Evolutionary conservation across 2,888 invertebrate species (phyloP), one percentile per base, ranked within the genome.

Genomic region (Cyclophora punctaria): DNA sequence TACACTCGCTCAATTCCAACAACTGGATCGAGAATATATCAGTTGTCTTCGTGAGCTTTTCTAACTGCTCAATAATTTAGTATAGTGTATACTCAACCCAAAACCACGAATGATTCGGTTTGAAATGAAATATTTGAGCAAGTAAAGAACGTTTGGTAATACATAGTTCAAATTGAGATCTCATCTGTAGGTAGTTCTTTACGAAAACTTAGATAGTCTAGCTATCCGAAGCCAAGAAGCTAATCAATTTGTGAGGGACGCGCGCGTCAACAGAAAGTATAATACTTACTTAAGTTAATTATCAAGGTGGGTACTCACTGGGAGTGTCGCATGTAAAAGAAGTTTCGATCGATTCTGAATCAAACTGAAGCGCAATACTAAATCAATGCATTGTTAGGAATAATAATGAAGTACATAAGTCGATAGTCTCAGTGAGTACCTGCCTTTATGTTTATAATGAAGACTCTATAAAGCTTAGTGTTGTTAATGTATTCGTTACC

Each of bases 91-190:
- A 20, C 20, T 20, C 20, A 20, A 20, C 20, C 20, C 20, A 20
- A 20, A 20, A 20, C 20, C 20, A 20, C 20, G 20, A 20, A 20
- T 20, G 20, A 20, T 20, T 20, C 20, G 20, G 20, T 20, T 20
- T 20, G 20, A 20, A 20, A 20, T 20, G 20, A 75, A 84, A 75
- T 72, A 73, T 78, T 78, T 77, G 80, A 78, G 64, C 71, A 68
- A 66, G 63, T 64, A 71, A 65, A 68, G 73, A 67, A 77, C 77
- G 80, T 81, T 83, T 75, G 74, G 71, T 80, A 72, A 76, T 80
- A 71, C 73, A 80, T 80, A 86, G 87, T 87, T 87, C 84, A 87
- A 87, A 85, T 80, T 80, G 73, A 84, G 88, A 88, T 88, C 88
- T 88, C 88, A 88, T 78, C 78, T 70, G 75, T 86, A 85, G 79